Evolutionary conservation across 1,140 invertebrate genomes (phyloP), one percentile per base, ranked within the genome.

Genomic region (Pogonomyrmex barbatus): DNA sequence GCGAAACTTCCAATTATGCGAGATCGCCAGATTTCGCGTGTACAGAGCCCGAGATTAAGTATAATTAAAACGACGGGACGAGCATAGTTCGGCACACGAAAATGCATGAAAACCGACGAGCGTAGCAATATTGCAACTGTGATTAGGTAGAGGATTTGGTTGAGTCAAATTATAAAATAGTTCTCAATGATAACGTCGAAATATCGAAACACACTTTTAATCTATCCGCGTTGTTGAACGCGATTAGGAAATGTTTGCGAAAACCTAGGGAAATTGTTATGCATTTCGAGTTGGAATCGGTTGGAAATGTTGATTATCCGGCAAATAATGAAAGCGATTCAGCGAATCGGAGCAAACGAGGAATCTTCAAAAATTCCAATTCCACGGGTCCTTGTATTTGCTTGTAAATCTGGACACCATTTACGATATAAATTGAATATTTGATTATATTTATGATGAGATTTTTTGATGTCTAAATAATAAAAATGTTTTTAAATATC

Each of bases 21-120:
- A 60, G 67, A 82, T 70, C 24, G 68, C 39, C 33, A 24, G 33
- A 73, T 88, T 47, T 60, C 24, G 58, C 45, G 65, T 24, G 24
- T 50, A 60, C 86, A 9, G 24, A 2, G 1, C 3, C 33, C 47
- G 75, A 82, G 70, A 85, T 85, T 85, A 56, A 87, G 83, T 77
- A 87, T 82, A 91, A 91, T 89, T 88, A 89, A 90, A 90, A 91
- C 47, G 33, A 47, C 1, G 47, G 63, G 10, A 47, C 30, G 24
- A 1, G 24, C 36, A 50, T 14, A 17, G 0, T 65, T 78, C 33
- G 45, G 33, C 14, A 47, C 6, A 39, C 76, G n/a, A 52, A 52
- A 33, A 14, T 63, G 30, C 30, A 42, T 8, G 39, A 5, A 77
- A 60, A 39, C 24, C 33, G 52, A 4, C 73, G 62, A 81, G 81